Conservation (phyloP, 1,140 invertebrate species). For the Macrosteles quadrilineatus region DNA sequence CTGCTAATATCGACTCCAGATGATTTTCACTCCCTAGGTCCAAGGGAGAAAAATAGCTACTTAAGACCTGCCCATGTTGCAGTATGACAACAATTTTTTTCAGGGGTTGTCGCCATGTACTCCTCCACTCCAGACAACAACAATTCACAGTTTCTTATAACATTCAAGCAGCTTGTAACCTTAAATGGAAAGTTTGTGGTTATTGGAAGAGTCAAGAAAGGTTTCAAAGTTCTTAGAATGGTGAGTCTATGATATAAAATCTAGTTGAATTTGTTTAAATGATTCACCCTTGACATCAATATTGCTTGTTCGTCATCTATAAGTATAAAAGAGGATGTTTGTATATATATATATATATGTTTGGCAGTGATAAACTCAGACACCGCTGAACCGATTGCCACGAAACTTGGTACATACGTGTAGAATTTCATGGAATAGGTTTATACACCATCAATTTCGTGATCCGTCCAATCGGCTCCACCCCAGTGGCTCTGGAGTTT, state of each 20-base stretch:
- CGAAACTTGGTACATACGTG: too few relatives aligned
- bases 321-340: too few relatives aligned
- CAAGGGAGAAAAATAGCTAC: not conserved
- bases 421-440: too few relatives aligned
- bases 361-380: too few relatives aligned
- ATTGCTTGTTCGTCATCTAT: too few relatives aligned
- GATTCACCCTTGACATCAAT: too few relatives aligned
- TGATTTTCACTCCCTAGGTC: not conserved
- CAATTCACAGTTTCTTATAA: conserved; percentile 22
- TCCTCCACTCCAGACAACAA: not conserved
- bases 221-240: not conserved
- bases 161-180: not conserved
- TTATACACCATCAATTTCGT: too few relatives aligned
- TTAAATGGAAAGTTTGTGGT: conserved; percentile 12
- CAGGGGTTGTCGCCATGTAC: conserved; percentile 11
- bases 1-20: not conserved
- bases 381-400: too few relatives aligned
- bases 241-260: not conserved
- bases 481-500: too few relatives aligned
- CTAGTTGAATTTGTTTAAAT: too few relatives aligned
- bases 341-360: too few relatives aligned
- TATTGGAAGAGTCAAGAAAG: conserved; percentile 2
- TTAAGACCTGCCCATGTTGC: not conserved
- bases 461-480: too few relatives aligned
- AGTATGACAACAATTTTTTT: not conserved